These are phyloP conservation scores for Anastatus disparis DNA, from an alignment of 1,140 invertebrate genomes.

Conservation along the genomic window DNA sequence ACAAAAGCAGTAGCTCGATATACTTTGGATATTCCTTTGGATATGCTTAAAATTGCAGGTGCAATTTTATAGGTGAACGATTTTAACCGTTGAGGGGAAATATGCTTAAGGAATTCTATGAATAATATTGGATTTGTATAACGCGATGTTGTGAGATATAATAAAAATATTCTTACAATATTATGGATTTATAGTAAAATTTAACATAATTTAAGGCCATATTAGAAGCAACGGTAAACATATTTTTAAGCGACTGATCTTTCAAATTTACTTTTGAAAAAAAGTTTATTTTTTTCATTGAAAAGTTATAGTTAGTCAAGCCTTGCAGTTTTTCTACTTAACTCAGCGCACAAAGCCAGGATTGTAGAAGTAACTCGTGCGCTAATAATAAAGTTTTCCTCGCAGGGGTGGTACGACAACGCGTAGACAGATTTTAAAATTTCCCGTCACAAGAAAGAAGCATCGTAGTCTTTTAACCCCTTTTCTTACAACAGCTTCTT, in stretches of 20 bases:
- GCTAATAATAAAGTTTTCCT: constrained; percentile 68
- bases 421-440: constrained; percentile 69
- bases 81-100: not conserved
- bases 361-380: constrained; percentile 37
- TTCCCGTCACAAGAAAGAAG: constrained; percentile 58
- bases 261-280: no score
- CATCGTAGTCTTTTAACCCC: not conserved
- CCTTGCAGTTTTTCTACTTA: not conserved
- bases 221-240: no score
- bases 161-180: no score
- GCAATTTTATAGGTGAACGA: constrained; percentile 32
- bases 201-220: no score
- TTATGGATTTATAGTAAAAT: no score
- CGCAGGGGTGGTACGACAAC: constrained; percentile 66
- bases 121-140: no score
- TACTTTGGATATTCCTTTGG: no score
- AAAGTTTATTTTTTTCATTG: constrained; percentile 27
- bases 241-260: no score
- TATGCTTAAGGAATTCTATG: not conserved
- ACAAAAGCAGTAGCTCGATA: no score
- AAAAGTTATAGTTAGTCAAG: constrained; percentile 1
- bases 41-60: not conserved
- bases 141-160: no score
- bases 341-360: not conserved
- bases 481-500: constrained; percentile 40